Percentiles rank a stretch among this genome's conserved stretches.
These are phyloP conservation scores for Dione juno DNA, from an alignment of 2,888 invertebrate species.

Conservation along the genomic window DNA sequence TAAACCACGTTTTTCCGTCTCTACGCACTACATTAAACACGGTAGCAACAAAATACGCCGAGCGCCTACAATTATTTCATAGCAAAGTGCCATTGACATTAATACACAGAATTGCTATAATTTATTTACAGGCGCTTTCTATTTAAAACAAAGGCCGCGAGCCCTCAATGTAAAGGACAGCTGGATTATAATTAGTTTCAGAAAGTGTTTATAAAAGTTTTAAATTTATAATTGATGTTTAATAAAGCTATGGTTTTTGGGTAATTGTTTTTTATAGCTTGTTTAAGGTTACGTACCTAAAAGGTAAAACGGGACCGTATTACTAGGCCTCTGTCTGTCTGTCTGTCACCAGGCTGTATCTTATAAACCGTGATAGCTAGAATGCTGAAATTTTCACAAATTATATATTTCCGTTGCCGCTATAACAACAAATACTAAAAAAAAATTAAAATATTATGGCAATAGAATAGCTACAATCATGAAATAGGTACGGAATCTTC, in stretches of 20 bases:
- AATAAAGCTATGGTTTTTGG: not conserved
- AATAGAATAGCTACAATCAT: too few species aligned
- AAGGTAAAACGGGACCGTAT: too few species aligned
- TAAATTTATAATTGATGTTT: not conserved
- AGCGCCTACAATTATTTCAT: conserved; percentile 14
- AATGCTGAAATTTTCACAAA: too few species aligned
- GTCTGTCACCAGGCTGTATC: too few species aligned
- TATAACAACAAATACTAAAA: too few species aligned
- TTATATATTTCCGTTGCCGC: too few species aligned
- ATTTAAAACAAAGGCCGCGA: conserved; percentile 14
- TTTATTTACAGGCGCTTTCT: conserved; percentile 24
- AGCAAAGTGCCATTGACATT: conserved; percentile 22
- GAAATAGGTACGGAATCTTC: too few species aligned
- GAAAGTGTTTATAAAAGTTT: not conserved
- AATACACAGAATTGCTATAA: conserved; percentile 26
- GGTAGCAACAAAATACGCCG: not conserved
- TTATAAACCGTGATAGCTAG: too few species aligned
- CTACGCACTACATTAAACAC: not conserved
- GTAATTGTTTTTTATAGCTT: not conserved
- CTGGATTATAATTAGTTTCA: not conserved
- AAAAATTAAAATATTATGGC: too few species aligned
- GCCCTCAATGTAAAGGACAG: not conserved
- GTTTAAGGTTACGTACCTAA: too few species aligned
- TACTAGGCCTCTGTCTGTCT: too few species aligned
- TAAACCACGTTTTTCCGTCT: not conserved